A percentile compares a stretch with the other conserved stretches of the same genome.
phyloP scores from a whole-genome alignment of 1,140 invertebrate genomes.

The Cydia fagiglandana region DNA sequence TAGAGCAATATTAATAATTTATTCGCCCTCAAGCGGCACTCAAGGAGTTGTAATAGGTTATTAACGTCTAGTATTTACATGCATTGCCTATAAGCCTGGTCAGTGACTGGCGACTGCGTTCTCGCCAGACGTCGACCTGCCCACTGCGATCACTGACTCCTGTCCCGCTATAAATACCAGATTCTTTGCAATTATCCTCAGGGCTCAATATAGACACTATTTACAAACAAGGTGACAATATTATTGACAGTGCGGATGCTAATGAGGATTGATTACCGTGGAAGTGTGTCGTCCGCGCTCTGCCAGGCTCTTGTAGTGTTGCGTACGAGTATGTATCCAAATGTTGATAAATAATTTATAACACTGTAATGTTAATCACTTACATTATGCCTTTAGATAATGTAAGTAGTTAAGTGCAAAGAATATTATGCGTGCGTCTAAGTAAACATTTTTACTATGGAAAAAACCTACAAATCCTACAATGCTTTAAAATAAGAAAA shows the following conservation, averaged over 20 bases:
- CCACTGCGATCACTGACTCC: conserved; percentile 57
- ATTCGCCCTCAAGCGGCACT: no score
- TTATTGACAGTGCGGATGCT: conserved; percentile 58
- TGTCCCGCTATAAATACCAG: conserved; percentile 57
- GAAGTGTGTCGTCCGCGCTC: conserved; percentile 54
- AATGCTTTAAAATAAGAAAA: no score
- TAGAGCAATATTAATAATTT: no score
- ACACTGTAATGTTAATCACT: background rate
- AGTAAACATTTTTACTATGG: no score
- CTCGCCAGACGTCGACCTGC: conserved; percentile 43
- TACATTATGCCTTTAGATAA: background rate
- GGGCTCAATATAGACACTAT: conserved; percentile 53
- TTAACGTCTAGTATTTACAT: background rate
- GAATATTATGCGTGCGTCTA: no score
- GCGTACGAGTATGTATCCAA: conserved; percentile 20
- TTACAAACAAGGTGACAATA: conserved; percentile 65
- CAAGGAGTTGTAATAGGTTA: background rate
- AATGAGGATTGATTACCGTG: conserved; percentile 65
- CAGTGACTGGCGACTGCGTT: conserved; percentile 39
- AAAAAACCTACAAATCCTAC: no score
- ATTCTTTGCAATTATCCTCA: conserved; percentile 63
- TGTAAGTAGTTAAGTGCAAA: background rate
- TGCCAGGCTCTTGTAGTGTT: conserved; percentile 22
- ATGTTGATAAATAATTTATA: conserved; percentile 26
- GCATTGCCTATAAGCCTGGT: conserved; percentile 44